These are phyloP conservation scores for Zaprionus camerounensis DNA, from an alignment of 1,140 invertebrate genomes.

Conservation along the genomic window DNA sequence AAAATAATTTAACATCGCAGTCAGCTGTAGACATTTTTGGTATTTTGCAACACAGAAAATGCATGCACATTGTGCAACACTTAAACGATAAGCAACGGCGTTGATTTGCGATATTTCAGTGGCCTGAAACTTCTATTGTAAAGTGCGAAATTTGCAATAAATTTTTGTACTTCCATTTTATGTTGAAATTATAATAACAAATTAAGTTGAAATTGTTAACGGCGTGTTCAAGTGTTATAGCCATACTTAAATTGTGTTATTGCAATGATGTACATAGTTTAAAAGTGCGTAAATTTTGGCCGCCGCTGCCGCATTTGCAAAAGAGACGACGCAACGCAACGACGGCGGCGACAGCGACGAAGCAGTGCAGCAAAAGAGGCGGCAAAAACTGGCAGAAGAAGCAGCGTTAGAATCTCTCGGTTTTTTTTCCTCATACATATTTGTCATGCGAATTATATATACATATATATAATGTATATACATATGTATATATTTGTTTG, in stretches of 20 bases:
- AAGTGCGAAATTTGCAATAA: constrained; percentile 79
- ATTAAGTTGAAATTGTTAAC: constrained; percentile 50
- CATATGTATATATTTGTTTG: background rate
- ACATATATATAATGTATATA: background rate
- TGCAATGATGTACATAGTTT: constrained; percentile 66
- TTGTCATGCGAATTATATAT: constrained; percentile 34
- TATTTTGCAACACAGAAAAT: constrained; percentile 31
- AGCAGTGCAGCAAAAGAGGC: constrained; percentile 80
- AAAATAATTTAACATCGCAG: constrained; percentile 20
- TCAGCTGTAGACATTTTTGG: constrained; percentile 24
- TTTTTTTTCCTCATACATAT: constrained; percentile 42
- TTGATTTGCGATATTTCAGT: constrained; percentile 43
- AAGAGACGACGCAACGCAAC: constrained; percentile 77
- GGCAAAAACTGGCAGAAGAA: constrained; percentile 79
- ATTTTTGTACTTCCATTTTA: constrained; percentile 78
- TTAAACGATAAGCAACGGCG: constrained; percentile 36
- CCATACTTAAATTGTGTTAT: constrained; percentile 29
- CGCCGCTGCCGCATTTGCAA: constrained; percentile 66
- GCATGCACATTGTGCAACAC: constrained; percentile 25
- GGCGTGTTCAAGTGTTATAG: constrained; percentile 49
- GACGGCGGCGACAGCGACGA: constrained; percentile 70
- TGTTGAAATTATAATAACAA: constrained; percentile 67
- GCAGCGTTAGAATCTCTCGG: constrained; percentile 58
- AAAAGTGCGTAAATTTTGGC: constrained; percentile 69
- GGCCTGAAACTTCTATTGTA: constrained; percentile 59